Base-by-base conservation (phyloP, 2,113 vertebrate genomes). In the Peromyscus leucopus region DNA sequence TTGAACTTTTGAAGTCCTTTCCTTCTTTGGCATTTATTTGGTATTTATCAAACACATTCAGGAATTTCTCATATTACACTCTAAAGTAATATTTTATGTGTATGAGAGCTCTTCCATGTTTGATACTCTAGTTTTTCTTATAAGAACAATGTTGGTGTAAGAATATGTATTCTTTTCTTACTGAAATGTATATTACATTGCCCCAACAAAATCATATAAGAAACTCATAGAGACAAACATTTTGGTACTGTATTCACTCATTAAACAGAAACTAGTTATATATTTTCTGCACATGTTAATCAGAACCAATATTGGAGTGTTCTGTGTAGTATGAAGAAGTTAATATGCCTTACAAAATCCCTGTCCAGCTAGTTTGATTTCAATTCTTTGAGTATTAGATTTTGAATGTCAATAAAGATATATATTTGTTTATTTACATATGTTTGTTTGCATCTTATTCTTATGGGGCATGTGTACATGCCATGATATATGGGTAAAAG, bases 1-100 rank as follows among this genome's bases (percentile, higher is more conserved):
- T 76, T 84, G 69, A 95, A 94, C 83, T 72, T 91, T n/a, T 82
- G 7, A n/a, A 48, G 24, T 88, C 9, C 2, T 71, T 57, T 65
- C 55, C 69, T 95, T 86, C 31, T 78, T 31, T 75, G 85, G 36
- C n/a, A 92, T 95, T 80, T 95, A 46, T 87, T 76, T 95, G 9
- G 8, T 87, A 93, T n/a, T 95, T 90, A 91, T 48, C 7, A 87
- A 75, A 15, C 3, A 90, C 33, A 6, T 89, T 84, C 42, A 95
- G 39, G 16, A 61, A 87, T 96, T 57, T 75, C n/a, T 93, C 33
- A 46, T 74, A 57, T 84, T 61, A 28, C n/a, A 17, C 22, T 9
- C 61, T 90, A 39, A 4, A 36, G 15, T 61, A n/a, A 72, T 79
- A 94, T 89, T 97, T 91, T 88, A 16, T 75, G 3, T 76, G 10